phyloP scores from a whole-genome alignment of 2,888 invertebrate genomes.

The Dasysyrphus tricinctus region DNA sequence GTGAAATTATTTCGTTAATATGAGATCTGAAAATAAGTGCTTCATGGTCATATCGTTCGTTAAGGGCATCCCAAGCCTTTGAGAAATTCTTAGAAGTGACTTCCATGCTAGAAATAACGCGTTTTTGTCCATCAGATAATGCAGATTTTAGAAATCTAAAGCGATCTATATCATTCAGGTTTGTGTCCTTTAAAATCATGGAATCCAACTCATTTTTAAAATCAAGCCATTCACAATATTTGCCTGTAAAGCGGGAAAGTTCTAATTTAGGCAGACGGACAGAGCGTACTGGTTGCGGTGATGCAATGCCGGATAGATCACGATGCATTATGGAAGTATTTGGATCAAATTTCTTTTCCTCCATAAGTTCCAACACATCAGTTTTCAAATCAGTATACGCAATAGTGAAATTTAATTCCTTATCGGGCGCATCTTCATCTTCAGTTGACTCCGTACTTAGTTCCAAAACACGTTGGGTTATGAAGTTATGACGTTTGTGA shows the following conservation, averaged over 20 bases:
- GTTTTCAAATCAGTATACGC: slow-evolving; percentile 24
- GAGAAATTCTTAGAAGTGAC: background rate
- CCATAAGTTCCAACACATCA: slow-evolving; percentile 14
- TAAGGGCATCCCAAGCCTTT: background rate
- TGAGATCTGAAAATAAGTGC: background rate
- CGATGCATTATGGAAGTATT: background rate
- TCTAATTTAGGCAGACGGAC: slow-evolving; percentile 13
- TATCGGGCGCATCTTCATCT: slow-evolving; percentile 13
- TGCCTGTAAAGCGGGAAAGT: slow-evolving; percentile 8
- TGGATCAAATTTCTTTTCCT: slow-evolving; percentile 10
- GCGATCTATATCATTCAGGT: slow-evolving; percentile 11
- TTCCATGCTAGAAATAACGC: background rate
- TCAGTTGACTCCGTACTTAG: background rate
- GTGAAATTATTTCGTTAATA: background rate
- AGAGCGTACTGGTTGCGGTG: slow-evolving; percentile 3
- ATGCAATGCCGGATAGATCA: background rate
- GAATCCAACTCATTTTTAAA: slow-evolving; percentile 24
- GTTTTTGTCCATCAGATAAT: slow-evolving; percentile 8
- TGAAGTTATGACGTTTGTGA: slow-evolving; percentile 8
- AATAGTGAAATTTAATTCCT: slow-evolving; percentile 6
- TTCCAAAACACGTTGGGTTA: slow-evolving; percentile 21
- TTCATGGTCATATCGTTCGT: no score
- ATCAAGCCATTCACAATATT: slow-evolving; percentile 22
- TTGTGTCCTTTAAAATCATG: slow-evolving; percentile 21
- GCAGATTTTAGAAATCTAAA: slow-evolving; percentile 27